Evolutionary conservation across 2,888 invertebrate species (phyloP), one percentile per base, ranked within the genome.

Genomic region (Labia minor): DNA sequence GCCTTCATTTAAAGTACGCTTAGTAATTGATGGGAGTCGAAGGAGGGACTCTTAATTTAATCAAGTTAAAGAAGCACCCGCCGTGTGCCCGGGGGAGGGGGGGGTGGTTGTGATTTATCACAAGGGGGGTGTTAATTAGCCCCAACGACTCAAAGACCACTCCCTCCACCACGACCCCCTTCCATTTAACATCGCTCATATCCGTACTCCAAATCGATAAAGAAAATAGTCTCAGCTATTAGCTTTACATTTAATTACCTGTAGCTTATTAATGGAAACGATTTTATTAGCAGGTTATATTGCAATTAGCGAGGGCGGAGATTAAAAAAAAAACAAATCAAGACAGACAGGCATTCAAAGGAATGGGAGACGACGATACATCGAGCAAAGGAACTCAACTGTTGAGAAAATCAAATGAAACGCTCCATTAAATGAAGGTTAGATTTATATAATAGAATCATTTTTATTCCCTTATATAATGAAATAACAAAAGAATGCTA

Each of bases 11-110:
- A 49, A 49, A 49, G 49, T 14, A 14, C 49, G 49, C 49, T 49
- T 49, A 49, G 49, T 49, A 49, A 49, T 49, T 49, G 49, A 49
- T 49, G 49, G 49, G 49, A 49, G 49, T 49, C 49, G 49, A 49
- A 49, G 49, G 49, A 49, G 49, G 49, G 49, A 49, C 49, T 49
- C 49, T 49, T 49, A 49, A 49, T 49, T 49, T 49, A 49, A 49
- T 49, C 49, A 49, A 49, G 49, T 49, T 49, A 49, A 49, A 49
- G 49, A 49, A 49, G 49, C 49, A 49, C n/a, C 49, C 49, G 33
- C 6, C 33, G 33, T 11, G 11, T 8, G 33, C 6, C 6, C 14
- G 8, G 14, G 49, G 49, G n/a, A 16, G n/a, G 49, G 2, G 49
- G 49, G 49, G n/a, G 49, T 4, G 16, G 49, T 49, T 16, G 49